Evolutionary conservation across 1,140 invertebrate genomes (phyloP).

Genomic region (Palaemon carinicauda): DNA sequence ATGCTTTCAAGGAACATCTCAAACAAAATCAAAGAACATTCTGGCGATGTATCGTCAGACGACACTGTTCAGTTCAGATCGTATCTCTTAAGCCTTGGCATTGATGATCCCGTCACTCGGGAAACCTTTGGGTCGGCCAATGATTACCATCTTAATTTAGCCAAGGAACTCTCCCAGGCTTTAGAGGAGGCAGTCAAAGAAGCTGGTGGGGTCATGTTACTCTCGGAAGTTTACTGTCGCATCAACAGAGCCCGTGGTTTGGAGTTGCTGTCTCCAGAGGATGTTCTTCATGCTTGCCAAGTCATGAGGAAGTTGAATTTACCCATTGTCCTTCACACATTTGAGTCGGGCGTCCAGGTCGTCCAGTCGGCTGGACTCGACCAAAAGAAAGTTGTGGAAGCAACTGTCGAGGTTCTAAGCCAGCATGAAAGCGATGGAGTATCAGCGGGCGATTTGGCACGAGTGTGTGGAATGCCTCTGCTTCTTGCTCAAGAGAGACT

Average conservation of each 20-base stretch:
- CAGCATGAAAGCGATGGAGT: slow-evolving; percentile 15
- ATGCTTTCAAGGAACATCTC: slow-evolving; percentile 90
- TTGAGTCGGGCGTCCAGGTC: slow-evolving; percentile 91
- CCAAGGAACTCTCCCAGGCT: slow-evolving; percentile 84
- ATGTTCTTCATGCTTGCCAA: slow-evolving; percentile 89
- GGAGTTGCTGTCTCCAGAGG: slow-evolving; percentile 91
- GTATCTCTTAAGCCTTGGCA: slow-evolving; percentile 94
- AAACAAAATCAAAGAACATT: slow-evolving; percentile 90
- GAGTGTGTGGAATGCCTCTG: slow-evolving; percentile 77
- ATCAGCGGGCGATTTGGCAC: slow-evolving; percentile 41
- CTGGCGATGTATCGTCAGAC: slow-evolving; percentile 96
- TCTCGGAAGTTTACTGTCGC: slow-evolving; percentile 96
- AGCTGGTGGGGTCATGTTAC: slow-evolving; percentile 93
- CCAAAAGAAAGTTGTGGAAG: slow-evolving; percentile 72
- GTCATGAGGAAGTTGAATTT: slow-evolving; percentile 70
- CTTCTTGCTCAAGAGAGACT: slow-evolving; percentile 87
- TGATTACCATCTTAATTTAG: slow-evolving; percentile 86
- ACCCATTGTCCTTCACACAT: slow-evolving; percentile 78
- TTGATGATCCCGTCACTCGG: slow-evolving; percentile 87
- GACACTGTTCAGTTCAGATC: slow-evolving; percentile 96
- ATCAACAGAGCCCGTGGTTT: slow-evolving; percentile 90
- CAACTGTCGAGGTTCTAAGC: slow-evolving; percentile 13
- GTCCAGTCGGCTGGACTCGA: slow-evolving; percentile 81
- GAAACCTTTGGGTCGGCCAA: slow-evolving; percentile 79
- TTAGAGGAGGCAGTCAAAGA: slow-evolving; percentile 86